phyloP scores from a whole-genome alignment of 2,797 vertebrate species.

The Hoplostethus atlanticus region DNA sequence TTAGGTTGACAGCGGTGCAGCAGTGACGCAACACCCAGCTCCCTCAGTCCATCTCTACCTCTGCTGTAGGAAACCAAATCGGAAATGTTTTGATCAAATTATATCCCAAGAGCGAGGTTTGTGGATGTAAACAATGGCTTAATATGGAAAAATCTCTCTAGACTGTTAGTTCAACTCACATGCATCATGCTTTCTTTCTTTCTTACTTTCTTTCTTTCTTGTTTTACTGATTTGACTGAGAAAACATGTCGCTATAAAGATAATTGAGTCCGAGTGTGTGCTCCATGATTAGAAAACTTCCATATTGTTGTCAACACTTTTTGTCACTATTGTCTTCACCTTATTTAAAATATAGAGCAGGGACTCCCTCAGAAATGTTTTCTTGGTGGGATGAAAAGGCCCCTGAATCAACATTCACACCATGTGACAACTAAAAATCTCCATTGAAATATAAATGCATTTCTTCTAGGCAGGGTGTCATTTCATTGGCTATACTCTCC shows the following conservation, averaged over 20 bases:
- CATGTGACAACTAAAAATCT: too few relatives aligned
- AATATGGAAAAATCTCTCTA: background rate
- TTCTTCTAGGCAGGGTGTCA: too few relatives aligned
- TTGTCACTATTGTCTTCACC: background rate
- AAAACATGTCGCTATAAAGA: background rate
- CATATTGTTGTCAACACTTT: background rate
- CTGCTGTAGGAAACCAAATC: constrained; percentile 55
- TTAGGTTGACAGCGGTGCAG: constrained; percentile 33
- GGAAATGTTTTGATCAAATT: background rate
- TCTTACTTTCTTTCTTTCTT: background rate
- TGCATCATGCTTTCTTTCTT: too few relatives aligned
- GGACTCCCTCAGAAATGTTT: too few relatives aligned
- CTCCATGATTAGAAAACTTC: background rate
- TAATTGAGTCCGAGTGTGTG: background rate
- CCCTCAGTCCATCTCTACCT: constrained; percentile 68
- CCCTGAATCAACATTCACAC: background rate
- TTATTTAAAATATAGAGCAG: too few relatives aligned
- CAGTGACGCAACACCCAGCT: constrained; percentile 12
- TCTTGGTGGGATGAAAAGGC: too few relatives aligned
- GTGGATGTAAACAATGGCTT: background rate
- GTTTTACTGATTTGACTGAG: too few relatives aligned
- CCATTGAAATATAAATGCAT: too few relatives aligned
- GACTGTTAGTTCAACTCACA: too few relatives aligned
- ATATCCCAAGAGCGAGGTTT: background rate
- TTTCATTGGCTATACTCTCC: too few relatives aligned